Percentiles rank a stretch among this genome's conserved stretches.
phyloP scores from a whole-genome alignment of 2,113 vertebrate genomes.

The Corythoichthys haematopterus region DNA sequence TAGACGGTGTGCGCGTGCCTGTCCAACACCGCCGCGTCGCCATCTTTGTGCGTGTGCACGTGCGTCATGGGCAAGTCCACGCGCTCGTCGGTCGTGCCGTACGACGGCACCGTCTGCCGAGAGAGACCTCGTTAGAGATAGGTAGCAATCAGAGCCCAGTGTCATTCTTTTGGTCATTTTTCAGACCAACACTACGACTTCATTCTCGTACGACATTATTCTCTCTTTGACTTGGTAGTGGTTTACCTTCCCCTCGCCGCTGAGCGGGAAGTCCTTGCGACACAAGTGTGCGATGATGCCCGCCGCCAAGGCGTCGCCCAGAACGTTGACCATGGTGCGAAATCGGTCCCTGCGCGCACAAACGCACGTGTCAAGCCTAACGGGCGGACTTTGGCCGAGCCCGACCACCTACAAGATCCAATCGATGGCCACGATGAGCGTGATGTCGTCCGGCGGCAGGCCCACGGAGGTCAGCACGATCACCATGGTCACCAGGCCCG shows the following conservation, averaged over 20 bases:
- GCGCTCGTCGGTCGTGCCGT: conserved; percentile 55
- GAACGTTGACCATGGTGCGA: conserved; percentile 82
- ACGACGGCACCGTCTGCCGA: conserved; percentile 48
- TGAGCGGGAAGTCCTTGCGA: conserved; percentile 74
- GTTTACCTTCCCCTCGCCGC: conserved; percentile 53
- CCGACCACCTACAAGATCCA: conserved; percentile 80
- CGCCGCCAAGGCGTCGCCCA: conserved; percentile 80
- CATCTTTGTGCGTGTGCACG: conserved; percentile 61
- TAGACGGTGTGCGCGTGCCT: conserved; percentile 66
- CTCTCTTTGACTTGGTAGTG: no score
- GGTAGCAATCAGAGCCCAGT: neutral
- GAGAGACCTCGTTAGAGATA: neutral
- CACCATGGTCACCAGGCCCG: conserved; percentile 85
- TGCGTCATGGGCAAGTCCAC: conserved; percentile 61
- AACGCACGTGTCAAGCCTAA: neutral
- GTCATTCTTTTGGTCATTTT: no score
- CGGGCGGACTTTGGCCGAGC: no score
- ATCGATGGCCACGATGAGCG: conserved; percentile 81
- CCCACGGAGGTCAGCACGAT: conserved; percentile 86
- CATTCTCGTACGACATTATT: no score
- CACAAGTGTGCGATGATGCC: conserved; percentile 81
- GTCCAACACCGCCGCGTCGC: conserved; percentile 46
- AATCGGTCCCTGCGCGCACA: conserved; percentile 73
- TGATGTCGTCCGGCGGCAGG: conserved; percentile 82
- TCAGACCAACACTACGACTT: no score